Evolutionary conservation across 2,888 invertebrate species (phyloP).

Genomic region (Abscondita cerata): DNA sequence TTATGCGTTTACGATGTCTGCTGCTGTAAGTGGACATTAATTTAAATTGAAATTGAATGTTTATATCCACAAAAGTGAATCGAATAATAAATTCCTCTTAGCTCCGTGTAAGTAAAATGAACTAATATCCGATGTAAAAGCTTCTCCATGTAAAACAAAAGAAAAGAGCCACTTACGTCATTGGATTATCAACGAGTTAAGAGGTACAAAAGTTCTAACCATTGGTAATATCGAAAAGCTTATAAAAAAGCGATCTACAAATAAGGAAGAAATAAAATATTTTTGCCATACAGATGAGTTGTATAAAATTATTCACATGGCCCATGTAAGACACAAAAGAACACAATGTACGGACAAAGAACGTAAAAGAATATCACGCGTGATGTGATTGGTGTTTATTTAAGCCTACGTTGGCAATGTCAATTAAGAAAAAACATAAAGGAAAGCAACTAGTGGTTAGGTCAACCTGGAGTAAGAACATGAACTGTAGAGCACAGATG

Average conservation of each 20-base stretch:
- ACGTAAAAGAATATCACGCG: neutral
- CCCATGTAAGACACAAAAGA: conserved; percentile 1
- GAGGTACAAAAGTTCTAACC: neutral
- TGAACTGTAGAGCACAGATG: conserved; percentile 2
- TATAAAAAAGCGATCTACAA: neutral
- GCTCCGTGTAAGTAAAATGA: conserved; percentile 1
- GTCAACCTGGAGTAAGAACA: neutral
- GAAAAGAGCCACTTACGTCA: neutral
- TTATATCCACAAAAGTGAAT: conserved; percentile 1
- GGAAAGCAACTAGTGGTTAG: neutral
- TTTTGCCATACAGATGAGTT: conserved; percentile 2
- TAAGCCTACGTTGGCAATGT: neutral
- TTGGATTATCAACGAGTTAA: conserved; percentile 4
- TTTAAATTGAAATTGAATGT: conserved; percentile 3
- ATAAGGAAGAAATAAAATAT: neutral
- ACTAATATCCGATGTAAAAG: neutral
- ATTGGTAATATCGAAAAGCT: conserved; percentile 8
- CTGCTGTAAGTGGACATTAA: neutral
- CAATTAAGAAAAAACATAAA: neutral
- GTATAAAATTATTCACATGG: neutral
- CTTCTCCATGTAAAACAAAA: neutral
- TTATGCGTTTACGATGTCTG: conserved; percentile 1
- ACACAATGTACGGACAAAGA: neutral
- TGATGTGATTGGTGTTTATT: neutral
- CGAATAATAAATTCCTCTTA: neutral